phyloP scores from a whole-genome alignment of 30 jellyfish, hydroid and myxozoan genomes.

The Catostylus mosaicus region DNA sequence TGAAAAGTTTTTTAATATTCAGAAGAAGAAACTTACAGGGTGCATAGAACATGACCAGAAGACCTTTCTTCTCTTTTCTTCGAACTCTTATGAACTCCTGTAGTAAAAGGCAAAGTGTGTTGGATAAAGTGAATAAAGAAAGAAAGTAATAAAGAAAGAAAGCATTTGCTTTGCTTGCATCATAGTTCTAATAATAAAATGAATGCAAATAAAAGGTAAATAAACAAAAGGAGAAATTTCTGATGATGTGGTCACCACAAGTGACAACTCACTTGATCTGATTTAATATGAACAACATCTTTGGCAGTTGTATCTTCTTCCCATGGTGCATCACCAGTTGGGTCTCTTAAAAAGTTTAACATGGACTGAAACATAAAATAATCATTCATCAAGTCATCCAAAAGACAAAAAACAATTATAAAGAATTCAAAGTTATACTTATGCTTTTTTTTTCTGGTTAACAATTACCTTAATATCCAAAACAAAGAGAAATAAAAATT shows the following conservation, averaged over 20 bases:
- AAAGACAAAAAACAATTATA: too few species aligned
- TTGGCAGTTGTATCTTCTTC: slow-evolving; percentile 95
- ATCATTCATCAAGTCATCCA: too few species aligned
- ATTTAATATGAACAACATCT: slow-evolving; percentile 84
- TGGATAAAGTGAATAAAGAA: too few species aligned
- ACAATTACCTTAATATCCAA: too few species aligned
- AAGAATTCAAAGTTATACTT: too few species aligned
- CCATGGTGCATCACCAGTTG: slow-evolving; percentile 99
- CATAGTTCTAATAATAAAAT: too few species aligned
- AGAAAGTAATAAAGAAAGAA: too few species aligned
- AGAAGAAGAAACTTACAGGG: slow-evolving; percentile 99
- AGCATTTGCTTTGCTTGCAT: too few species aligned
- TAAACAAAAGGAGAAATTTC: not conserved
- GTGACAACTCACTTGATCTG: slow-evolving; percentile 74
- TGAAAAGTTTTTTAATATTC: too few species aligned
- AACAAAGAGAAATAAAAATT: too few species aligned
- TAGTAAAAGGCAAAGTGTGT: slow-evolving; percentile 2
- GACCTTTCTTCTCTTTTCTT: slow-evolving; percentile 83
- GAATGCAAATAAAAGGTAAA: too few species aligned
- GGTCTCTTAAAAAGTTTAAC: slow-evolving; percentile 88
- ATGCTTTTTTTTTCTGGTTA: too few species aligned
- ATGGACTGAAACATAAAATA: slow-evolving; percentile 60
- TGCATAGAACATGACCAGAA: slow-evolving; percentile 95
- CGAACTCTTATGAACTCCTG: slow-evolving; percentile 88
- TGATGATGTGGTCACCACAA: not conserved